phyloP scores from a whole-genome alignment of 2,888 invertebrate genomes.

The Argyresthia goedartella region DNA sequence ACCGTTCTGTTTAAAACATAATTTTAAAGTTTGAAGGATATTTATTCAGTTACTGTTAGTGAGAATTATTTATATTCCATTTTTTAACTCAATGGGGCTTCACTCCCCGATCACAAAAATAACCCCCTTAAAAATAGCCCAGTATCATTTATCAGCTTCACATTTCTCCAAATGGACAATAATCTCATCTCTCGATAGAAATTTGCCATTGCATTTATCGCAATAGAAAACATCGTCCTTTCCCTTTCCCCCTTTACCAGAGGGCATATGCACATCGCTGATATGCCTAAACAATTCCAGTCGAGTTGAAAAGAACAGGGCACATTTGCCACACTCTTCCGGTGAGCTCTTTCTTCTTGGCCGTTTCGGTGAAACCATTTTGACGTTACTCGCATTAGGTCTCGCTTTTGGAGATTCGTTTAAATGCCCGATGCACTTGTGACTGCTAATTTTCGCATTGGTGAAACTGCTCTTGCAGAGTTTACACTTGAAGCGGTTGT shows the following conservation, averaged over 20 bases:
- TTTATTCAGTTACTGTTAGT: no score
- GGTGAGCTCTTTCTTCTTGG: not conserved
- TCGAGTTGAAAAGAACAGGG: not conserved
- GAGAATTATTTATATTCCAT: no score
- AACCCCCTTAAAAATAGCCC: no score
- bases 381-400: no score
- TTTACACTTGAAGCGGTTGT: conserved; percentile 1
- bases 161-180: not conserved
- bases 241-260: not conserved
- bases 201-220: not conserved
- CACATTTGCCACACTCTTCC: conserved; percentile 4
- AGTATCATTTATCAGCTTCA: no score
- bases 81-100: no score
- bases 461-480: not conserved
- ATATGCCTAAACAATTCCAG: conserved; percentile 3
- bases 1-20: no score
- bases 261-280: conserved; percentile 1
- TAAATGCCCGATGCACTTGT: not conserved
- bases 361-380: not conserved
- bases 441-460: not conserved
- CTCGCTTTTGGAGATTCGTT: not conserved
- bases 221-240: not conserved
- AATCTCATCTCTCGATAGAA: not conserved
- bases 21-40: no score
- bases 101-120: no score